Percentiles rank a stretch among this genome's conserved stretches.
Conservation (phyloP, 2,888 invertebrate species). For the Barypeithes pellucidus region DNA sequence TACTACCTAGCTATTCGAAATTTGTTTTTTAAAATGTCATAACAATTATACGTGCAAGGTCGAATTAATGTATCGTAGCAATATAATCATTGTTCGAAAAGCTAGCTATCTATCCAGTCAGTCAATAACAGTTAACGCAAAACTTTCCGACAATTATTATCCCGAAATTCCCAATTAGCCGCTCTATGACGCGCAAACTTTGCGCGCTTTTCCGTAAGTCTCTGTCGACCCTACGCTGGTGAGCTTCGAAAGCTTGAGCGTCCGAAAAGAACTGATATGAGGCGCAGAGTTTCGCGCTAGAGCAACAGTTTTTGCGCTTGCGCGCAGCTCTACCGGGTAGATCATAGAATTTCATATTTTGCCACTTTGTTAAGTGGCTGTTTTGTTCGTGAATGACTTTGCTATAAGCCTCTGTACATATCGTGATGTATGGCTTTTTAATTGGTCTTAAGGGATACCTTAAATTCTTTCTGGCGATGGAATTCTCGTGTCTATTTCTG, state of each 20-base stretch:
- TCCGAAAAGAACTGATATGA: constrained; percentile 41
- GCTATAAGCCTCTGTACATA: constrained; percentile 49
- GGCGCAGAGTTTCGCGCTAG: constrained; percentile 38
- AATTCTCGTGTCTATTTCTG: constrained; percentile 31
- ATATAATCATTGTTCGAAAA: too few species aligned
- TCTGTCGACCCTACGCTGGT: neutral
- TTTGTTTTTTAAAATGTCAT: too few species aligned
- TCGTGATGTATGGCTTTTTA: constrained; percentile 51
- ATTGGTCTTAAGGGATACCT: constrained; percentile 37
- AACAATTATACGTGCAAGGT: too few species aligned
- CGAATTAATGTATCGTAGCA: too few species aligned
- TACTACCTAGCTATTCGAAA: too few species aligned
- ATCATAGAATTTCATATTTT: constrained; percentile 47
- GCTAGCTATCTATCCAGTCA: neutral
- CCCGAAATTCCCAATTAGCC: too few species aligned
- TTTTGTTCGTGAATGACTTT: constrained; percentile 50
- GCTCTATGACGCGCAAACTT: constrained; percentile 10
- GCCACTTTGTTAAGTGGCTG: constrained; percentile 52
- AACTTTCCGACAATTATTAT: neutral
- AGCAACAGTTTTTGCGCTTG: constrained; percentile 53
- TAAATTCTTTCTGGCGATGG: constrained; percentile 31
- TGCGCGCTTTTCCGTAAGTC: constrained; percentile 14
- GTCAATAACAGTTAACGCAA: neutral
- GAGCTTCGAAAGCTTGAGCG: constrained; percentile 28
- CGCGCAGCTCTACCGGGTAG: constrained; percentile 22